Evolutionary conservation across 2,797 vertebrate genomes (phyloP).

Genomic region (Microcaecilia unicolor): DNA sequence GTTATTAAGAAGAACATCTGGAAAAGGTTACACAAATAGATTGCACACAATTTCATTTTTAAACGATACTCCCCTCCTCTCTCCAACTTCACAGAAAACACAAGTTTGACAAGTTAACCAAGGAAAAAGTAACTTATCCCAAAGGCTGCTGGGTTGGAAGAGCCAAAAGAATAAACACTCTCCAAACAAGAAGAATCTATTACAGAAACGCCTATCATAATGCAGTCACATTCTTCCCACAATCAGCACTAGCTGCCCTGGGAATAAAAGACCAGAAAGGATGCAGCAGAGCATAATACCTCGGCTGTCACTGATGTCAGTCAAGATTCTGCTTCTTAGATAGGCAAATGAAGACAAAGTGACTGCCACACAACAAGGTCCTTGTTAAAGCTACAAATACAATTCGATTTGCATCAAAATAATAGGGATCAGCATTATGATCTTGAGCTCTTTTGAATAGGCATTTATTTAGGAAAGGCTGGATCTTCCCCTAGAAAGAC

Average conservation of each 20-base stretch:
- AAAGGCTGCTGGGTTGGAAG: slow-evolving; percentile 1
- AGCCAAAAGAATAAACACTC: not conserved
- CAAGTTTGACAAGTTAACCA: no score
- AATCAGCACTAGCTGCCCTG: not conserved
- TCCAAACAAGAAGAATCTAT: slow-evolving; percentile 1
- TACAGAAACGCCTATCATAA: not conserved
- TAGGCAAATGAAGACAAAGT: not conserved
- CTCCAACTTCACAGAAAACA: no score
- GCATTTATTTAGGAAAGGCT: not conserved
- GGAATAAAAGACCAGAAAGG: not conserved
- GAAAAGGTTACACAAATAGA: no score
- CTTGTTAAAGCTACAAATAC: not conserved
- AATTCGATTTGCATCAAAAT: slow-evolving; percentile 4
- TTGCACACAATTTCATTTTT: no score
- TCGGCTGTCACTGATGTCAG: not conserved
- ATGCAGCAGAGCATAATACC: not conserved
- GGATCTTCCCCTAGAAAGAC: no score
- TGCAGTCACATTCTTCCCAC: not conserved
- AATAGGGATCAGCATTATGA: not conserved
- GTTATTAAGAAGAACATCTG: no score
- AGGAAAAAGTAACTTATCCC: no score
- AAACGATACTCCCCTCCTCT: no score
- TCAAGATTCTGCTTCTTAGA: not conserved
- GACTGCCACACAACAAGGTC: not conserved
- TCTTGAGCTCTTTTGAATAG: not conserved